Base-by-base conservation (phyloP, 2,888 invertebrate species). In the Lacanobia oleracea region DNA sequence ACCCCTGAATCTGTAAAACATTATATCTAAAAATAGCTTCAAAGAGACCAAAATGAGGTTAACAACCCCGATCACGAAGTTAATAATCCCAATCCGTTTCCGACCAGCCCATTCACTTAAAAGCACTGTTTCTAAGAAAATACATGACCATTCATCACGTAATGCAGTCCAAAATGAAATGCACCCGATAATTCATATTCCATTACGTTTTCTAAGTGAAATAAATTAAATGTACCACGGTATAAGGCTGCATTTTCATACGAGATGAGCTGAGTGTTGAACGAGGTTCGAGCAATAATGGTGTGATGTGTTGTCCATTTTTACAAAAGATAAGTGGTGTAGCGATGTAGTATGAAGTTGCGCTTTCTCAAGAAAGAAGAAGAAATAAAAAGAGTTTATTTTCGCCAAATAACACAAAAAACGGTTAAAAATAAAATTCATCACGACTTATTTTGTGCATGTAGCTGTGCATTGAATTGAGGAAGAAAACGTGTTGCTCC, bases 121-220 rank as follows among this genome's bases (percentile, higher is more conserved):
- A 40, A 53, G 57, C 37, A 23, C 37, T 1, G n/a, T 67, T 79
- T 57, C 56, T 18, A n/a, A 21, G 61, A 66, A 74, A 67, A 45
- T 21, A n/a, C 18, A n/a, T 40, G 21, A n/a, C 33, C 45, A 61
- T 67, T 57, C 10, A 57, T 54, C 37, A 59, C 45, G 21, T 61
- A 62, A 50, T 53, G 54, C 62, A 21, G 10, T 65, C 12, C 53
- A 57, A 71, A 67, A 67, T 72, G 82, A 72, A 72, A 72, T 72
- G 62, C 59, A 79, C 21, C 23, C 50, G 59, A 72, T 72, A 77
- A 66, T 77, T 59, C 23, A 43, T 76, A 56, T 63, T 82, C 61
- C 82, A 81, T 72, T 66, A 77, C 16, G 21, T 50, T 63, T 62
- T 57, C 12, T 43, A 68, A 73, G 48, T 67, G 71, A 77, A 85